Conservation (phyloP, 53 echinoderm and acorn worm genomes). For the Hippasteria phrygiana region DNA sequence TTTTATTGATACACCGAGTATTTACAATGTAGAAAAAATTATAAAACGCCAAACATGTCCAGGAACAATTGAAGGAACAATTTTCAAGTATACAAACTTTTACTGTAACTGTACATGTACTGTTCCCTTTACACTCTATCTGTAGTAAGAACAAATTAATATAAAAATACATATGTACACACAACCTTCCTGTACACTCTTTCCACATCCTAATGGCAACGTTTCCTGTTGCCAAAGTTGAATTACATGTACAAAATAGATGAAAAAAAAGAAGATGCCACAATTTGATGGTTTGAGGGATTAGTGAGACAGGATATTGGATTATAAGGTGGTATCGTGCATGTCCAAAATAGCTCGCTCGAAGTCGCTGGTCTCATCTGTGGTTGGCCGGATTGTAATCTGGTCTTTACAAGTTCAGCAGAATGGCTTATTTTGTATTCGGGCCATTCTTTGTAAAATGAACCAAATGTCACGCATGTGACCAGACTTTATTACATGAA, state of each 20-base stretch:
- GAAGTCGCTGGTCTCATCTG: neutral
- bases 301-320: constrained; percentile 45
- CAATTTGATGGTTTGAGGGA: neutral
- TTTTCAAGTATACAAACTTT: too few species aligned
- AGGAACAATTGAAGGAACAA: too few species aligned
- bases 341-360: constrained; percentile 13
- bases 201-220: neutral
- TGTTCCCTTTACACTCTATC: too few species aligned
- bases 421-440: neutral
- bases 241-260: too few species aligned
- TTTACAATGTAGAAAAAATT: too few species aligned
- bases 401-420: neutral
- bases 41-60: too few species aligned
- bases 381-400: neutral
- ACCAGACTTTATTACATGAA: too few species aligned
- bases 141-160: too few species aligned
- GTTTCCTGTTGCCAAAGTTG: constrained; percentile 4
- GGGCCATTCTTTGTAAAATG: too few species aligned
- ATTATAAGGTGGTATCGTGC: neutral
- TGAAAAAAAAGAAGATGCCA: neutral
- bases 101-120: too few species aligned
- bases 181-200: neutral
- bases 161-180: neutral
- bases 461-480: too few species aligned
- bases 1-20: too few species aligned